Conservation (phyloP, 64 coral and sea anemone genomes). For the Montipora cactus region DNA sequence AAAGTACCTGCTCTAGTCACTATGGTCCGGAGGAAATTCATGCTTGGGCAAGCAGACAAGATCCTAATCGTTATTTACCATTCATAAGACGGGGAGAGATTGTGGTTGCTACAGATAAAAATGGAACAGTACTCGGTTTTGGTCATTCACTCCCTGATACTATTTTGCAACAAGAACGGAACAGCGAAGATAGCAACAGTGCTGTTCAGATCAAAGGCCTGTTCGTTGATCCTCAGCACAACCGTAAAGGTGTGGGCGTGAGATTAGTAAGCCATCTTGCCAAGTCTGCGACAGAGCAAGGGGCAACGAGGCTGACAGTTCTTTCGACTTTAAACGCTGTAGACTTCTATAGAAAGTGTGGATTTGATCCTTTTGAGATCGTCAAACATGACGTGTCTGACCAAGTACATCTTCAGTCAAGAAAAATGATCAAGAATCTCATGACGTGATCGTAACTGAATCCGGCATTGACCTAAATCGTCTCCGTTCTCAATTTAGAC, state of each 20-base stretch:
- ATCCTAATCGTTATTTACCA: not conserved
- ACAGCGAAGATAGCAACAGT: not conserved
- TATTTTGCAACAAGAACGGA: not conserved
- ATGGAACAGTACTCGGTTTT: not conserved
- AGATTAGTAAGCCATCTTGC: constrained; percentile 34
- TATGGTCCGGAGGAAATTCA: not conserved
- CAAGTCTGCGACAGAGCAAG: constrained; percentile 14
- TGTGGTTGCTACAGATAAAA: not conserved
- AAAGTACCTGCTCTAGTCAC: not conserved
- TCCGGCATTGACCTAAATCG: too few relatives aligned
- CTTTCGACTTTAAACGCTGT: constrained; percentile 61
- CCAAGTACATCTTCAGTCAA: constrained; percentile 1
- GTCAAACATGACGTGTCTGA: constrained; percentile 20
- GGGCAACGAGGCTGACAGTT: constrained; percentile 32
- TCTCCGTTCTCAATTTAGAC: too few relatives aligned
- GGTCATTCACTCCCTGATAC: not conserved
- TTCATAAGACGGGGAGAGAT: not conserved
- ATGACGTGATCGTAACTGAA: not conserved
- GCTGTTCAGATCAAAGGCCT: constrained; percentile 19
- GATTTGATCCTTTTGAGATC: constrained; percentile 51
- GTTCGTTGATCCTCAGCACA: constrained; percentile 23
- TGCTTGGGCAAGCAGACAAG: not conserved
- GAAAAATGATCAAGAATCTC: constrained; percentile 4
- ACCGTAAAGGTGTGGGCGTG: constrained; percentile 25
- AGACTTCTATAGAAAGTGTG: constrained; percentile 55